Conservation (phyloP, 2,113 vertebrate species). For the Nothoprocta pentlandii region DNA sequence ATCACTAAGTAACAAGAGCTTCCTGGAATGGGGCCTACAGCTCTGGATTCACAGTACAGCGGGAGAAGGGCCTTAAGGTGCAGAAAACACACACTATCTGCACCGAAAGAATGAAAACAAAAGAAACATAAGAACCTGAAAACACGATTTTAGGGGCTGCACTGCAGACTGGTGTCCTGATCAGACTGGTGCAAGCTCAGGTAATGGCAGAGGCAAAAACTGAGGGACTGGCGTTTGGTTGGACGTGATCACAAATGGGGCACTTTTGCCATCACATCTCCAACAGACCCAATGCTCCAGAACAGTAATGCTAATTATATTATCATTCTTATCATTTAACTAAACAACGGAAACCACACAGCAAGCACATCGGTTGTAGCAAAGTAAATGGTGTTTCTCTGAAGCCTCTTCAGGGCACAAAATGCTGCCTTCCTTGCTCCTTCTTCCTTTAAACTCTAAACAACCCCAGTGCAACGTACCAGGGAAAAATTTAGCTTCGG, state of each 20-base stretch:
- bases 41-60: background rate
- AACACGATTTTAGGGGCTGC: rapidly evolving
- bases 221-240: background rate
- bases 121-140: background rate
- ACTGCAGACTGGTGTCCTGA: background rate
- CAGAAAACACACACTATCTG: rapidly evolving
- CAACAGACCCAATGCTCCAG: background rate
- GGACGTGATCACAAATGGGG: background rate
- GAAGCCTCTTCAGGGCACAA: background rate
- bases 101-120: background rate
- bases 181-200: background rate
- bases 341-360: background rate
- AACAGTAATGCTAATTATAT: background rate
- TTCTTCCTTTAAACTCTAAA: background rate
- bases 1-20: background rate
- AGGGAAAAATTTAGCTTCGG: background rate
- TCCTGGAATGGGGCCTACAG: background rate
- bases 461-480: background rate
- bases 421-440: background rate
- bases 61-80: background rate
- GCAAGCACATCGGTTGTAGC: background rate
- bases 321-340: background rate
- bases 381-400: background rate
- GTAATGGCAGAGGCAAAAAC: background rate
- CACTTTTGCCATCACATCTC: background rate